Evolutionary conservation across 2,113 vertebrate genomes (phyloP), one percentile per base, ranked within the genome.

Genomic region (Columba livia): DNA sequence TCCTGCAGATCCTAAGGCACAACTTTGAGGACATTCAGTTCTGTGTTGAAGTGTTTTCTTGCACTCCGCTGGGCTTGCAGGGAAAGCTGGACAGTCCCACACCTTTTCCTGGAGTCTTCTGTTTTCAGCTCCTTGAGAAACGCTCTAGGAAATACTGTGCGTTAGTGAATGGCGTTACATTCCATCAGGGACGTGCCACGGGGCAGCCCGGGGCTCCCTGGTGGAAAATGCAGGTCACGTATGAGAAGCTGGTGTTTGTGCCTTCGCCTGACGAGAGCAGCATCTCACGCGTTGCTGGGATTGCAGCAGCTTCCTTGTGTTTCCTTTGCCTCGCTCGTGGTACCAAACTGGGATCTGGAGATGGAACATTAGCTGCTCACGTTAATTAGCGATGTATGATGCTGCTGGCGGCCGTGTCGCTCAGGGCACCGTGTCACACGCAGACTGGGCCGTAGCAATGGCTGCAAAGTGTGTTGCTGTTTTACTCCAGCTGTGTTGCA

Each of bases 361-460:
- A 7, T 4, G 8, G 38, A 15, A 4, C 15, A 0, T 8, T 0
- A 23, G 48, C 42, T 64, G 72, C 78, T 61, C 5, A 0, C 10
- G 0, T 16, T 23, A 21, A 1, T 1, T 1, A 7, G 38, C 5
- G 5, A 2, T 3, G 2, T 19, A 2, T 32, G 0, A 4, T 0
- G 38, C 3, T 42, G 42, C 50, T 42, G 61, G 11, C 3, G 0
- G 60, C 60, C 0, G 1, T 6, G 34, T 10, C 15, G 1, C 10
- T 29, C 5, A 1, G 0, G 50, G 54, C 48, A 15, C 44, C 23
- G 6, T 3, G 1, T 66, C 9, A 0, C 4, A 7, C 3, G 1
- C 42, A 28, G 86, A 5, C 36, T 9, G 32, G 53, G 15, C 36
- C 2, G 2, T 32, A 9, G 8, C 0, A 15, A 9, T 14, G 34